A percentile compares a stretch with the other conserved stretches of the same genome.
Evolutionary conservation across 2,797 vertebrate genomes (phyloP).

Genomic region (Acanthurus tractus): DNA sequence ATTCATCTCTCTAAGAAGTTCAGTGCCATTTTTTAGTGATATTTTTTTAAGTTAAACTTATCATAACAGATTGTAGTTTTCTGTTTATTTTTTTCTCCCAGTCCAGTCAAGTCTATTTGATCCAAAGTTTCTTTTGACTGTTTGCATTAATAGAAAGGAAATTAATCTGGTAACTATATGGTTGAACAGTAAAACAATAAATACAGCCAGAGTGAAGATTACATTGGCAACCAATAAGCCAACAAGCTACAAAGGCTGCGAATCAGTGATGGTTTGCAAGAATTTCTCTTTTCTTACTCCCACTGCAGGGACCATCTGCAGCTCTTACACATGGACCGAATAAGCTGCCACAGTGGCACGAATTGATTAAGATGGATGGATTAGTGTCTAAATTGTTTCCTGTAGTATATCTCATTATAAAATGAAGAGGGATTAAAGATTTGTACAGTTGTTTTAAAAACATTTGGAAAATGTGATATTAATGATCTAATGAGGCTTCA

Average conservation of each 20-base stretch:
- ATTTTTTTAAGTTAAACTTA: conserved; percentile 28
- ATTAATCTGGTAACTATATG: conserved; percentile 33
- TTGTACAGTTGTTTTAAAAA: neutral
- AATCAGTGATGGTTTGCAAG: conserved; percentile 38
- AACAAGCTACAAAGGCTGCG: conserved; percentile 37
- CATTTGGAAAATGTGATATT: neutral
- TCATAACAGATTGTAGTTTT: conserved; percentile 13
- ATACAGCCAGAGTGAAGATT: conserved; percentile 51
- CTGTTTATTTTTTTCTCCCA: conserved; percentile 16
- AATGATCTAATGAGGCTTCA: neutral
- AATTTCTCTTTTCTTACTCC: conserved; percentile 46
- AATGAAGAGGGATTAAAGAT: conserved; percentile 7
- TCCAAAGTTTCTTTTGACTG: conserved; percentile 46
- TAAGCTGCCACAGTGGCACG: conserved; percentile 33
- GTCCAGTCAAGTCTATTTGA: conserved; percentile 31
- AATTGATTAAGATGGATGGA: conserved; percentile 55
- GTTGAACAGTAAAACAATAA: conserved; percentile 60
- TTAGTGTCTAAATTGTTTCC: conserved; percentile 49
- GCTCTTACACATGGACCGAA: conserved; percentile 39
- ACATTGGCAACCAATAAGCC: conserved; percentile 54
- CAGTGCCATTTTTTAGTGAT: neutral
- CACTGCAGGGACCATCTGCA: conserved; percentile 17
- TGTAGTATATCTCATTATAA: conserved; percentile 35
- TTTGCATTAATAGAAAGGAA: conserved; percentile 40
- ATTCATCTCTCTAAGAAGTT: neutral